Base-by-base conservation (phyloP, 64 coral and sea anemone species). In the Montipora cactus region DNA sequence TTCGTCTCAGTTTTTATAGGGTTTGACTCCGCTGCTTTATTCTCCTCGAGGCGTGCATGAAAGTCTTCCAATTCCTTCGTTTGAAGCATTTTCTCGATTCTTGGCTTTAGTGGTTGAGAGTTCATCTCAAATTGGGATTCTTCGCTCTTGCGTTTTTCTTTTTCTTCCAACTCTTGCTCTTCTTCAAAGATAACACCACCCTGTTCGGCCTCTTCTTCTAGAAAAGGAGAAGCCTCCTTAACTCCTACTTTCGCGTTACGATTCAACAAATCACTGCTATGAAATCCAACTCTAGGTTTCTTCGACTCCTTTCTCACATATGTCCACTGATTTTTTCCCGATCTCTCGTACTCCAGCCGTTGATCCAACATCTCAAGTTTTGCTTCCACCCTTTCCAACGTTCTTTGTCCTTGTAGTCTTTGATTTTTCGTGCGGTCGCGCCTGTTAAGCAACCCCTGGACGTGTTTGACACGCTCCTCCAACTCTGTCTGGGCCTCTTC, bases 291-390 rank as follows among this genome's bases (percentile, higher is more conserved):
- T 44, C 49, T 71, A 11, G 82, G 64, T n/a, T 86, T 86, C 23
- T 45, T 70, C 19, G n/a, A 0, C 46, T 49, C 66, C 11, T 16
- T 70, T 49, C 45, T 69, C 18, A 86, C 82, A 86, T 71, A 86
- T 15, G 82, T 86, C 82, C 82, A 86, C 22, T 45, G 44, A 72
- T 4, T 50, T 86, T 86, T 86, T 22, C 73, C 71, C 2, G 72
- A 19, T 74, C 82, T 78, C 11, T 92, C 90, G 12, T 46, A 18
- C 7, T 45, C 49, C 19, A 92, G 55, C 1, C 90, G 53, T 45
- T 92, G 81, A 59, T 74, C 80, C 21, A 92, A 67, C 90, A 84
- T 92, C 49, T 86, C 73, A 25, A 84, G 48, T 62, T 92, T 92
- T 9, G 57, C 62, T 83, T 86, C 90, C 0, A 64, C 46, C 21